Percentiles rank a stretch among this genome's conserved stretches.
phyloP scores from a whole-genome alignment of 2,888 invertebrate species.

The Tolmerus cingulatus region DNA sequence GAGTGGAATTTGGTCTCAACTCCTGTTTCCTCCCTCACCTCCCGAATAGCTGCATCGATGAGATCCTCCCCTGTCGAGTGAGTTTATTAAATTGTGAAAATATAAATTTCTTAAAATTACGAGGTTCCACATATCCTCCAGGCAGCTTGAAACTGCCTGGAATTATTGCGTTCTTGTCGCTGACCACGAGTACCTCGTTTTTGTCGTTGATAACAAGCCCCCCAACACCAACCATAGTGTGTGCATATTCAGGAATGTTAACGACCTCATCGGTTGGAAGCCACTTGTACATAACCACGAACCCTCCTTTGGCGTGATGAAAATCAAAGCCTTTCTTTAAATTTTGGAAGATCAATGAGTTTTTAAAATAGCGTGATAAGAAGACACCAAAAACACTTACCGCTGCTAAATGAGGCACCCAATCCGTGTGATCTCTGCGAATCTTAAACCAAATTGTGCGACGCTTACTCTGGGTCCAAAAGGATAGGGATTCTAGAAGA shows the following conservation, averaged over 20 bases:
- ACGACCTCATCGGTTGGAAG: constrained; percentile 69
- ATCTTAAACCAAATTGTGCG: constrained; percentile 86
- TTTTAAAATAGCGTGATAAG: constrained; percentile 49
- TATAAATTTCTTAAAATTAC: constrained; percentile 61
- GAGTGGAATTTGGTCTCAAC: constrained; percentile 78
- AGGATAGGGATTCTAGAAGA: constrained; percentile 71
- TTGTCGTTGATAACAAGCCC: constrained; percentile 83
- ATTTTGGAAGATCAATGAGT: not conserved
- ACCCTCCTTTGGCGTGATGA: constrained; percentile 83
- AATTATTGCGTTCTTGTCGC: constrained; percentile 69
- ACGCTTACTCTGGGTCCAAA: constrained; percentile 72
- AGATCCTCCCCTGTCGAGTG: constrained; percentile 77
- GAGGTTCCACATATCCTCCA: constrained; percentile 89
- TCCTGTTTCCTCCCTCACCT: constrained; percentile 91
- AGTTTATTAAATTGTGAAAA: not conserved
- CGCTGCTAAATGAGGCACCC: constrained; percentile 79
- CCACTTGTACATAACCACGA: constrained; percentile 85
- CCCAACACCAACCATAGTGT: constrained; percentile 84
- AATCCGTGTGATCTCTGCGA: constrained; percentile 71
- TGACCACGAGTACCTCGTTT: constrained; percentile 80
- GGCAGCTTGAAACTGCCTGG: constrained; percentile 83
- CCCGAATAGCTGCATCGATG: constrained; percentile 80
- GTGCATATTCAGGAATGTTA: constrained; percentile 80
- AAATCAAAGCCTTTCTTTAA: constrained; percentile 80
- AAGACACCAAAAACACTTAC: constrained; percentile 59